Evolutionary conservation across 1,140 invertebrate genomes (phyloP), one percentile per base, ranked within the genome.

Genomic region (Drosophila neocordata): DNA sequence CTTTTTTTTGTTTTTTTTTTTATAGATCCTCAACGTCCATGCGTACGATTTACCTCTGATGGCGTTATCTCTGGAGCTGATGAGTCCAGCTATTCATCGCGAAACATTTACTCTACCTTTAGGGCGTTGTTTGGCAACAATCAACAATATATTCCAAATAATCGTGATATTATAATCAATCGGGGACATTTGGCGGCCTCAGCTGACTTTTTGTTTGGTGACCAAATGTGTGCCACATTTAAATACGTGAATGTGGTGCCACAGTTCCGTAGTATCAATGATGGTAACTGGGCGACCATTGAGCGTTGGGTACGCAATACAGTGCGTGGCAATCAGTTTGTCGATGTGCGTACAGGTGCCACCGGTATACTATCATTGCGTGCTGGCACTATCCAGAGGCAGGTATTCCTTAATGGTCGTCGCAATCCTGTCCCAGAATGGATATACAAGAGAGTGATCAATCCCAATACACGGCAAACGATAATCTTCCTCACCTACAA

Each of bases 161-260:
- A 64, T 34, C 27, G 31, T n/a, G 58, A 69, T 5, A 27, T 53
- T n/a, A 9, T 76, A 11, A 64, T 80, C 31, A 62, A 72, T 63
- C 77, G 77, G 0, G 77, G 78, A 0, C 78, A 81, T 12, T 9
- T 81, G 57, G 69, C 73, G 8, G 73, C 78, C 4, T 80, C 78
- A 1, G 79, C 73, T 1, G 79, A 82, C 57, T 81, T 77, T 44
- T 12, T 77, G 6, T 82, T 74, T n/a, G 38, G 20, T 0, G 61
- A 69, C 5, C 63, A 81, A 20, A 69, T 74, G 79, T 64, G 73
- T 38, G 48, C 78, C 18, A 92, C 91, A 18, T 92, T 81, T 48
- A 93, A 92, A 64, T 93, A 91, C 62, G 77, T 92, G 0, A 94
- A 93, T 67, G 88, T 74, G 0, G 92, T 85, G 20, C 92, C 92